Base-by-base conservation (phyloP, 2,888 invertebrate species). In the Aethes cnicana region DNA sequence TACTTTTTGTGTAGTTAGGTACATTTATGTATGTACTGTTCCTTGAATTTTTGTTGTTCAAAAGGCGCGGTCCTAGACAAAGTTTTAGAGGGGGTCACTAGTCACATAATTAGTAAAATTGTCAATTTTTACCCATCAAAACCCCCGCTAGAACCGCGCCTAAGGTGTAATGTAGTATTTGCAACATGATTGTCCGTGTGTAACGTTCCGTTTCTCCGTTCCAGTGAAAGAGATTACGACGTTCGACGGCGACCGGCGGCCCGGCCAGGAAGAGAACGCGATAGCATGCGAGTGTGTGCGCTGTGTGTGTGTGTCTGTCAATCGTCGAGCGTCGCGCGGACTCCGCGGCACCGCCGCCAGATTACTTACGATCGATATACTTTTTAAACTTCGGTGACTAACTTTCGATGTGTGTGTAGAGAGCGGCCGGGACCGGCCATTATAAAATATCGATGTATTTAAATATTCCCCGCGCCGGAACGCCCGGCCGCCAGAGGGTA, bases 221-320 rank as follows among this genome's bases (percentile, higher is more conserved):
- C 1, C 86, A 87, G 87, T 87, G 87, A 87, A 86, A 86, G 78
- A 79, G 81, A 81, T 73, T 75, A 70, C 78, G 80, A 69, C 83
- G 85, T 78, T 79, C 85, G 84, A 77, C 84, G 68, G 77, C 73
- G 63, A 68, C 77, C 61, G 77, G 77, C 66, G 81, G 77, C 67
- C 81, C 85, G 68, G 74, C 72, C 55, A 75, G 68, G 71, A 85
- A 85, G 77, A 74, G 77, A 69, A 77, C 77, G 76, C 84, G 83
- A 77, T 80, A 79, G 72, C 74, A 67, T 63, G 43, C 56, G 66
- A 58, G 64, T 55, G 63, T 54, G 63, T 53, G 61, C 56, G 65
- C 62, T 41, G 55, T 47, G 55, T 46, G 57, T 46, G 56, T 49
- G 54, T 46, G 55, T 25, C 57, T 26, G 55, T 42, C 52, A 43